These are phyloP conservation scores for Ditula angustiorana DNA, from an alignment of 2,888 invertebrate species.

Conservation along the genomic window DNA sequence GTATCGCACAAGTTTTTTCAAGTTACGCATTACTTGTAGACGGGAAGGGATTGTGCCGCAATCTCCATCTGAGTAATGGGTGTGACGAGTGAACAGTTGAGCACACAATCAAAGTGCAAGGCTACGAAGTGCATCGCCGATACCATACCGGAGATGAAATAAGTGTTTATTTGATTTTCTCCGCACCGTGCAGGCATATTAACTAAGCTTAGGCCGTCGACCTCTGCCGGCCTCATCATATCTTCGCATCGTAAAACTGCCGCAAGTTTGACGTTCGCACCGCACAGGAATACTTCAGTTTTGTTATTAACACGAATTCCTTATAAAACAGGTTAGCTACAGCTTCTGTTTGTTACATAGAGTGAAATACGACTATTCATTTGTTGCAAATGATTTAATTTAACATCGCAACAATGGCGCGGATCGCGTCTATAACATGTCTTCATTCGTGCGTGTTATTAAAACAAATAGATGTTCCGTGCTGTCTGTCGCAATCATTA, in stretches of 20 bases:
- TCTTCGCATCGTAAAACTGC: slow-evolving; percentile 57
- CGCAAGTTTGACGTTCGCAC: slow-evolving; percentile 28
- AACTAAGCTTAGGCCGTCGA: slow-evolving; percentile 70
- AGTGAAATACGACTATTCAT: slow-evolving; percentile 24
- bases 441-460: slow-evolving; percentile 54
- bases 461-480: slow-evolving; percentile 70
- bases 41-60: slow-evolving; percentile 64
- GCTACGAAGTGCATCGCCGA: slow-evolving; percentile 77
- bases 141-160: slow-evolving; percentile 78
- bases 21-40: slow-evolving; percentile 57
- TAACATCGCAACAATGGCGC: slow-evolving; percentile 21
- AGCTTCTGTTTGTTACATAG: background rate
- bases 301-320: slow-evolving; percentile 42
- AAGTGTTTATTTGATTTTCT: slow-evolving; percentile 81
- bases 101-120: slow-evolving; percentile 73
- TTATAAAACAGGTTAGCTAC: slow-evolving; percentile 17
- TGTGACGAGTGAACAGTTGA: slow-evolving; percentile 63
- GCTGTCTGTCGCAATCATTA: slow-evolving; percentile 66
- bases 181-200: slow-evolving; percentile 67
- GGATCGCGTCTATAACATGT: slow-evolving; percentile 8
- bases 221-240: slow-evolving; percentile 56
- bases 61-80: slow-evolving; percentile 69
- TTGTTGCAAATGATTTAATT: slow-evolving; percentile 26
- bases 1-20: slow-evolving; percentile 42
- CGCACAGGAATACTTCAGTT: slow-evolving; percentile 46